Percentiles rank a stretch among this genome's conserved stretches.
Evolutionary conservation across 2,888 invertebrate genomes (phyloP).

Genomic region (Cantharis flavilabris): DNA sequence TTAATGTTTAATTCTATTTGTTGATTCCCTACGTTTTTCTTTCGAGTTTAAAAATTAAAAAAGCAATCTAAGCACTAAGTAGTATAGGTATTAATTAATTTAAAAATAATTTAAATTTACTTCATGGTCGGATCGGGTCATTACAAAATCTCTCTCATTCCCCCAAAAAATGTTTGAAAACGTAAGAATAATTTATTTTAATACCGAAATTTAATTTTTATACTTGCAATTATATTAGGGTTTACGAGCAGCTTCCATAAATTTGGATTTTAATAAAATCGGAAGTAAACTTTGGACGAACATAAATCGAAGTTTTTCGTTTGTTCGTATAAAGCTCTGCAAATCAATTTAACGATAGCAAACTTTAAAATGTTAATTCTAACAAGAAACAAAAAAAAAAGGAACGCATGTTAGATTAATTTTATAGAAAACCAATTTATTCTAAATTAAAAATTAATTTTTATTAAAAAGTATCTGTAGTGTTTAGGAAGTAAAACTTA

Average conservation of each 20-base stretch:
- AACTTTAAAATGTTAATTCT: conserved; percentile 13
- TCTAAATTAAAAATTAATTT: not conserved
- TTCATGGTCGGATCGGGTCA: not conserved
- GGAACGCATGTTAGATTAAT: not conserved
- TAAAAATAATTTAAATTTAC: not conserved
- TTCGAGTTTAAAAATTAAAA: not conserved
- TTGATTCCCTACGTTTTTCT: not conserved
- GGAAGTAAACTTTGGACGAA: conserved; percentile 6
- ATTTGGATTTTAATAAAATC: conserved; percentile 12
- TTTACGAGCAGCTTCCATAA: conserved; percentile 3
- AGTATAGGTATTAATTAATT: not conserved
- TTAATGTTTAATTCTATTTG: not conserved
- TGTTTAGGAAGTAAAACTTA: not conserved
- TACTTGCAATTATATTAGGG: conserved; percentile 1
- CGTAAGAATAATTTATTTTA: not conserved
- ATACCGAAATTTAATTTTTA: not conserved
- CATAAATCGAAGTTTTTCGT: conserved; percentile 11
- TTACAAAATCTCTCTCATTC: not conserved
- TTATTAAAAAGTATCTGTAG: not conserved
- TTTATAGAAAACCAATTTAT: not conserved
- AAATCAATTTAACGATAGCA: conserved; percentile 13
- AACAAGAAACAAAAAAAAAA: conserved; percentile 5
- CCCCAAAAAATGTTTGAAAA: not conserved
- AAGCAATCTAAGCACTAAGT: not conserved
- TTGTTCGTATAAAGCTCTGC: conserved; percentile 8